These are phyloP conservation scores for Chymomyza costata DNA, from an alignment of 1,140 invertebrate genomes.

Conservation along the genomic window DNA sequence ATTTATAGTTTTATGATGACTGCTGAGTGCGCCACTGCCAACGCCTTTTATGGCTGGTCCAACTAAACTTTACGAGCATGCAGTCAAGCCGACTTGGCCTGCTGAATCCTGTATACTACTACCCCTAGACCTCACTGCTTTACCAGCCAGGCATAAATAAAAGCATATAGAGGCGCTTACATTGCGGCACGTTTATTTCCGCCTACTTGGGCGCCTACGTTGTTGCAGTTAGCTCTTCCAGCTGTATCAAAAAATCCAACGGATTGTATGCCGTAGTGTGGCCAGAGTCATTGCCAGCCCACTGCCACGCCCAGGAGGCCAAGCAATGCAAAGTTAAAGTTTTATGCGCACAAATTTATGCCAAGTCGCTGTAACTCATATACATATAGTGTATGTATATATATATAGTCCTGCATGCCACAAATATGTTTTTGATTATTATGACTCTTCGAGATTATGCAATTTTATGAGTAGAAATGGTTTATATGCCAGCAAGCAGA, in stretches of 20 bases:
- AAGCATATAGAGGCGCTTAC: constrained; percentile 57
- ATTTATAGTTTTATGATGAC: constrained; percentile 75
- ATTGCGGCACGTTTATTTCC: constrained; percentile 50
- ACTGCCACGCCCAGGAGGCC: constrained; percentile 24
- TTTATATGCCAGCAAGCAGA: constrained; percentile 17
- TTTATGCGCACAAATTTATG: constrained; percentile 52
- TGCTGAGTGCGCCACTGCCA: constrained; percentile 71
- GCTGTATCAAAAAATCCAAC: constrained; percentile 52
- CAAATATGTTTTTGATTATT: constrained; percentile 74
- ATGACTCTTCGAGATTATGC: constrained; percentile 73
- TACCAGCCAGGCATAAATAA: constrained; percentile 55
- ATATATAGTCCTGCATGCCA: constrained; percentile 30
- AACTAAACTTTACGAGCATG: constrained; percentile 67
- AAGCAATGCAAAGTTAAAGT: constrained; percentile 62
- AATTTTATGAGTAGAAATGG: constrained; percentile 73
- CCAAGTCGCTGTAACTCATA: constrained; percentile 8
- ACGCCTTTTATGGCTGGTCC: constrained; percentile 68
- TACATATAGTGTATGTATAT: no score
- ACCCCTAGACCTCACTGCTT: no score
- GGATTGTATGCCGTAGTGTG: no score
- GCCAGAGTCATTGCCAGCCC: constrained; percentile 10
- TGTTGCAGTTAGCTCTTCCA: constrained; percentile 35
- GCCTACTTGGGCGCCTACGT: constrained; percentile 66
- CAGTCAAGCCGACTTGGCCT: no score
- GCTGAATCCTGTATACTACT: constrained; percentile 5